A percentile compares a stretch with the other conserved stretches of the same genome.
Evolutionary conservation across 2,113 vertebrate genomes (phyloP).

Genomic region (Gorsachius goisagi): DNA sequence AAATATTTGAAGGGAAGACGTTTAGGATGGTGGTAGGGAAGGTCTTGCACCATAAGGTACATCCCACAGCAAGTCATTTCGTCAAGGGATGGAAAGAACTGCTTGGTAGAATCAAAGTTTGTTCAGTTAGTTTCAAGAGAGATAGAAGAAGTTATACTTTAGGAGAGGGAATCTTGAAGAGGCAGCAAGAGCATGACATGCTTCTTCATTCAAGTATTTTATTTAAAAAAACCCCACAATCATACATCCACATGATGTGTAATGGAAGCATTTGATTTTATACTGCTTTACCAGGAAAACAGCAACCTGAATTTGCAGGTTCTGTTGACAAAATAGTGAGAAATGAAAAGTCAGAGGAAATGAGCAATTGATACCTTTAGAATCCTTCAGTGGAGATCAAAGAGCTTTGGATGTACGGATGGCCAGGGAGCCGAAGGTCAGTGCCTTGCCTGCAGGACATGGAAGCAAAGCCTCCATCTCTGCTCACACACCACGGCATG

Average conservation of each 20-base stretch:
- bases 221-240: neutral
- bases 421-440: neutral
- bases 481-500: neutral
- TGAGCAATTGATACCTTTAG: neutral
- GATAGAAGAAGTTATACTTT: neutral
- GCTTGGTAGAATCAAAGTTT: neutral
- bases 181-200: neutral
- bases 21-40: neutral
- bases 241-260: rapidly evolving
- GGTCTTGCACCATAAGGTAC: neutral
- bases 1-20: neutral
- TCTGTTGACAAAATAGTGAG: neutral
- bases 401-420: neutral
- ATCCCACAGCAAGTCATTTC: neutral
- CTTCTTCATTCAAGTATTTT: neutral
- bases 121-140: neutral
- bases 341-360: neutral
- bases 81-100: neutral
- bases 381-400: neutral
- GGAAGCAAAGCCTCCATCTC: neutral
- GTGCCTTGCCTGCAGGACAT: neutral
- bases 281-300: neutral
- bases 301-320: neutral
- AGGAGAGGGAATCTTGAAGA: neutral
- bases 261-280: neutral